These are phyloP conservation scores for Aldabrachelys gigantea DNA, from an alignment of 2,113 vertebrate species.

Conservation along the genomic window DNA sequence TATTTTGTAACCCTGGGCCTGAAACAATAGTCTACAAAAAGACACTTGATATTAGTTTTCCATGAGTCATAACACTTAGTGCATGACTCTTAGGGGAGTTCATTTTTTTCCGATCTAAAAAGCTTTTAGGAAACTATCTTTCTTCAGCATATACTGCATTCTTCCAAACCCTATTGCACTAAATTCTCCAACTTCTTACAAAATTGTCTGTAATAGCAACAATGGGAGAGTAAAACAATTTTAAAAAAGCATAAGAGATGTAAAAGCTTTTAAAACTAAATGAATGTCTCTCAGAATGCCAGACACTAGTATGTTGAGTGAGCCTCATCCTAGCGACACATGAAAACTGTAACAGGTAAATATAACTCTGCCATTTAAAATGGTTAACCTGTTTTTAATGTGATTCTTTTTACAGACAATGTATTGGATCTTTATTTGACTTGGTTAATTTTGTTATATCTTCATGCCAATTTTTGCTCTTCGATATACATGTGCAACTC, in stretches of 20 bases:
- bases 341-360: neutral
- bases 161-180: neutral
- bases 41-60: constrained; percentile 41
- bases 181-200: neutral
- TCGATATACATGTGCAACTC: neutral
- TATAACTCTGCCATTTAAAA: neutral
- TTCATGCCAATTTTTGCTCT: neutral
- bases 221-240: neutral
- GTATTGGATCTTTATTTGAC: neutral
- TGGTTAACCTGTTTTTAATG: neutral
- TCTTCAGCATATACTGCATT: constrained; percentile 4
- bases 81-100: neutral
- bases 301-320: neutral
- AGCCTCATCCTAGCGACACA: neutral
- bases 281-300: neutral
- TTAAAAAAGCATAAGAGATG: neutral
- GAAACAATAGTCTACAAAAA: neutral
- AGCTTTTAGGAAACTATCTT: constrained; percentile 3
- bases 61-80: constrained; percentile 15
- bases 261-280: neutral
- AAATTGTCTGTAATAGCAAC: constrained; percentile 10
- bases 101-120: constrained; percentile 21
- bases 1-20: neutral
- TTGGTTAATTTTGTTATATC: neutral
- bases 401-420: neutral